Percentiles rank a stretch among this genome's conserved stretches.
phyloP scores from a whole-genome alignment of 2,797 vertebrate species.

The Tapera naevia region DNA sequence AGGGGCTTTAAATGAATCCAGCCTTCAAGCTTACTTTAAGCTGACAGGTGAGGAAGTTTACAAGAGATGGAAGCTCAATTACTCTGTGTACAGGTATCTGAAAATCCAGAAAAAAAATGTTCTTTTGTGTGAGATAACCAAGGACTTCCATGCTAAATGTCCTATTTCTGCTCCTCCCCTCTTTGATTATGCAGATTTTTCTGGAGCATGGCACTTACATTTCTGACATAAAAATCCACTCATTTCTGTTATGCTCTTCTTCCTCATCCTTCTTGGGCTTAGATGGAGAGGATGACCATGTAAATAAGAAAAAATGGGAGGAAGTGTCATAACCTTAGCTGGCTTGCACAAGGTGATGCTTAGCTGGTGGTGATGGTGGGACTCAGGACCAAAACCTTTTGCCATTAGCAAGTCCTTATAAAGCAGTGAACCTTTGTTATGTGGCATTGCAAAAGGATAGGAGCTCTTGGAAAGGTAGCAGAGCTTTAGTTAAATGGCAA shows the following conservation, averaged over 20 bases:
- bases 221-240: neutral
- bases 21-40: neutral
- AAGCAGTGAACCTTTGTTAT: neutral
- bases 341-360: neutral
- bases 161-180: neutral
- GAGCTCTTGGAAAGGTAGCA: neutral
- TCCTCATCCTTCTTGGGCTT: neutral
- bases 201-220: neutral
- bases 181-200: neutral
- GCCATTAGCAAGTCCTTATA: neutral
- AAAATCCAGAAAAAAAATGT: neutral
- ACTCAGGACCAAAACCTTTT: neutral
- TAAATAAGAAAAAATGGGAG: neutral
- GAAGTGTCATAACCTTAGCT: neutral
- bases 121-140: neutral
- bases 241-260: neutral
- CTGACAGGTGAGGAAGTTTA: neutral
- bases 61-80: neutral
- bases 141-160: neutral
- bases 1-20: neutral
- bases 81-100: neutral
- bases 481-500: neutral
- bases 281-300: accelerated
- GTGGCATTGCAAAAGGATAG: neutral
- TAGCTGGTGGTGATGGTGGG: neutral